Conservation (phyloP, 2,888 invertebrate species). For the Pasiphila rectangulata region DNA sequence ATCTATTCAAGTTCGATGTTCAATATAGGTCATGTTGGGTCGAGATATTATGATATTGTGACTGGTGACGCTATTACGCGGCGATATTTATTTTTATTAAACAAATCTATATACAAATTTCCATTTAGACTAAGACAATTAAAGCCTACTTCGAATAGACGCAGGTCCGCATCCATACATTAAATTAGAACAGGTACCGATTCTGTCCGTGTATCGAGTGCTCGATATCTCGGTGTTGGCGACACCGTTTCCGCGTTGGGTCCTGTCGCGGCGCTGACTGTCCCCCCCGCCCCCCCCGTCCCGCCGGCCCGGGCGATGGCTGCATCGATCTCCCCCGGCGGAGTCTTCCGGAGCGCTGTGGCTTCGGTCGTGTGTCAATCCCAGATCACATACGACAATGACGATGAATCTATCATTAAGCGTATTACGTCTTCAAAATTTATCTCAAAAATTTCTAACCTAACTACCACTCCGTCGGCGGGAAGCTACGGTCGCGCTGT, state of each 20-base stretch:
- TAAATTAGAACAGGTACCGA: constrained; percentile 76
- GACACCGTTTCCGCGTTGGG: constrained; percentile 70
- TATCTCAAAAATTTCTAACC: constrained; percentile 47
- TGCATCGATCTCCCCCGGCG: constrained; percentile 59
- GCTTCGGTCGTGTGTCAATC: constrained; percentile 40
- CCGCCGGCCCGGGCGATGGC: constrained; percentile 43
- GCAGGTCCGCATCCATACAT: constrained; percentile 80
- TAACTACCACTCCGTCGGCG: constrained; percentile 51
- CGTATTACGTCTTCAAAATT: constrained; percentile 49
- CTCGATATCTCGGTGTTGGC: constrained; percentile 57
- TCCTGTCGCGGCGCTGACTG: constrained; percentile 37
- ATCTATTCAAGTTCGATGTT: constrained; percentile 80
- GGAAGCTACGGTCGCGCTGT: constrained; percentile 41
- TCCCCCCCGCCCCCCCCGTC: constrained; percentile 31
- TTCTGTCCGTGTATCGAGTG: constrained; percentile 55
- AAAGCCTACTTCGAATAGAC: constrained; percentile 79
- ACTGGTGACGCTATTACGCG: constrained; percentile 56
- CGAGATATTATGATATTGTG: constrained; percentile 43
- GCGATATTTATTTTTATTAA: constrained; percentile 52
- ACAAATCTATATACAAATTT: constrained; percentile 77
- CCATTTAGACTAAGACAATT: constrained; percentile 78
- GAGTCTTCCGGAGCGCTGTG: constrained; percentile 37
- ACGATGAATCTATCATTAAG: constrained; percentile 45
- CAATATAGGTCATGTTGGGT: constrained; percentile 69
- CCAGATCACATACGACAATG: constrained; percentile 42